phyloP scores from a whole-genome alignment of 1,140 invertebrate species.

The Tribolium madens region DNA sequence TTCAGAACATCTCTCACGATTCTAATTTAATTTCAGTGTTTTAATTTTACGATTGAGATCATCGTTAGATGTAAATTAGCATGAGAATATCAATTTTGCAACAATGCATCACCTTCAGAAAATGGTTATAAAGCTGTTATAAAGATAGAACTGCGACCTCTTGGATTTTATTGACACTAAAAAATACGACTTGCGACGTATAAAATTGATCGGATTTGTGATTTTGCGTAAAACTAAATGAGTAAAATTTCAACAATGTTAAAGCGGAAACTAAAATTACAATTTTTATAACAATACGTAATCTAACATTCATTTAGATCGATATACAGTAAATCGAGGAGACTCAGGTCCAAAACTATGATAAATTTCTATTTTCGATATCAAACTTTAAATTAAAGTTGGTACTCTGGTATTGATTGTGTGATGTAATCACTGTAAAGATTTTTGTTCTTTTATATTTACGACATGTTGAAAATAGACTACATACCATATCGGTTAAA shows the following conservation, averaged over 20 bases:
- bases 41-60: not conserved
- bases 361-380: no score
- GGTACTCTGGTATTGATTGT: no score
- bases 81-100: not conserved
- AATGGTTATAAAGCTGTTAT: not conserved
- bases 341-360: no score
- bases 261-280: no score
- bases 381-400: no score
- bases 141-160: not conserved
- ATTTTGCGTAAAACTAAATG: not conserved
- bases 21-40: slow-evolving; percentile 12
- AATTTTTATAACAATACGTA: no score
- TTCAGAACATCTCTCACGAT: slow-evolving; percentile 9
- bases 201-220: not conserved
- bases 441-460: not conserved
- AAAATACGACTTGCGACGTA: not conserved
- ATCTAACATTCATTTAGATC: no score
- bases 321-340: no score
- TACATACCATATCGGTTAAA: slow-evolving; percentile 12
- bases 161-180: not conserved
- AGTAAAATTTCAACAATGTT: not conserved
- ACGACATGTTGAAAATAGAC: not conserved
- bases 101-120: not conserved
- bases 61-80: not conserved
- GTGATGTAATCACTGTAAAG: not conserved